Conservation (phyloP, 2,113 vertebrate genomes). For the Chauna torquata region DNA sequence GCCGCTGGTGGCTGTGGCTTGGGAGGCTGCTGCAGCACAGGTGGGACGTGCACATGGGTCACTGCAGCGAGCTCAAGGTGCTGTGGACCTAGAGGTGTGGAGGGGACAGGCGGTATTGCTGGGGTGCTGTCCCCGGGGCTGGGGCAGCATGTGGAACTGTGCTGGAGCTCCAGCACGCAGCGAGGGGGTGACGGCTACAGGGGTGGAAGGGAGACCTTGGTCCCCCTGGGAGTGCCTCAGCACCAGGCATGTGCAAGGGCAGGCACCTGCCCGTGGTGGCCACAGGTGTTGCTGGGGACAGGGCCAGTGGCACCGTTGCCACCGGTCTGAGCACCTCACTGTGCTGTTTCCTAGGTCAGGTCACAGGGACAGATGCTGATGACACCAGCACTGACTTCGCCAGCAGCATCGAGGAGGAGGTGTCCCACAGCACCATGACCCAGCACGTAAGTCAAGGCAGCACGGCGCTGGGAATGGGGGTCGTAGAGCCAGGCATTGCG, state of each 20-base stretch:
- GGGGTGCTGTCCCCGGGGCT: not conserved
- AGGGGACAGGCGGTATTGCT: not conserved
- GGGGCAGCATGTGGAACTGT: not conserved
- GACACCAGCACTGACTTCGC: conserved; percentile 75
- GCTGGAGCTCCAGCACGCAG: not conserved
- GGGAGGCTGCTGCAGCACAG: not conserved
- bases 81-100: not conserved
- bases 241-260: not conserved
- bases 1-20: not conserved
- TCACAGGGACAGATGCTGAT: conserved; percentile 61
- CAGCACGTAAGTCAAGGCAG: conserved; percentile 70
- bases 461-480: accelerated
- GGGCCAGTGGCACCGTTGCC: not conserved
- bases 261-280: not conserved
- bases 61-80: not conserved
- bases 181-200: not conserved
- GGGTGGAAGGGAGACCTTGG: not conserved
- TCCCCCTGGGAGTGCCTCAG: not conserved
- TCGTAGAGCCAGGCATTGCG: accelerated
- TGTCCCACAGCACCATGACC: conserved; percentile 2
- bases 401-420: conserved; percentile 78
- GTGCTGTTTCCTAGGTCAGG: conserved; percentile 72
- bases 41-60: accelerated
- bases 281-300: accelerated
- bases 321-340: not conserved